Conservation (phyloP, 2,888 invertebrate species). For the Cryptocephalus moraei region DNA sequence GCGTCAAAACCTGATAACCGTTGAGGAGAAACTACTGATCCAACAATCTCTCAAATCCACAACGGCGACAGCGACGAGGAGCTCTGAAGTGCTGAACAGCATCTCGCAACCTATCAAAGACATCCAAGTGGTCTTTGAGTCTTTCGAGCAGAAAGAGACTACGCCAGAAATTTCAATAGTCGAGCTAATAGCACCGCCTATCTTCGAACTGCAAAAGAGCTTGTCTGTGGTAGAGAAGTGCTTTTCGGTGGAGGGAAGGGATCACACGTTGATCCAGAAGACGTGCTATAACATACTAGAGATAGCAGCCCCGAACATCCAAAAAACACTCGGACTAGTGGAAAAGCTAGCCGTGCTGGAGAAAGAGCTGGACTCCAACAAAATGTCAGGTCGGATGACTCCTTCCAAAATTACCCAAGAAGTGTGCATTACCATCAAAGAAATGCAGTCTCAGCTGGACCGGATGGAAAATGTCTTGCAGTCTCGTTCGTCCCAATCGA, state of each 20-base stretch:
- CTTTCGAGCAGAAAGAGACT: slow-evolving; percentile 40
- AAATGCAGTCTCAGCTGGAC: slow-evolving; percentile 45
- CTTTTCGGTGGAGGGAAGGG: slow-evolving; percentile 55
- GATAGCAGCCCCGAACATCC: slow-evolving; percentile 46
- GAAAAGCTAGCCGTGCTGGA: slow-evolving; percentile 42
- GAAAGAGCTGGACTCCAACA: slow-evolving; percentile 33
- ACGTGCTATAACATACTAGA: slow-evolving; percentile 58
- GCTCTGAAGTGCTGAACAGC: slow-evolving; percentile 54
- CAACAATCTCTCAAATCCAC: slow-evolving; percentile 59
- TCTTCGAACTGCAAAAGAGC: slow-evolving; percentile 54
- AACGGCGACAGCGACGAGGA: slow-evolving; percentile 54
- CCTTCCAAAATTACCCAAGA: slow-evolving; percentile 37
- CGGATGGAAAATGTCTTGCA: slow-evolving; percentile 23
- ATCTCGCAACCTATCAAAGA: slow-evolving; percentile 52
- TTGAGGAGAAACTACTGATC: slow-evolving; percentile 54
- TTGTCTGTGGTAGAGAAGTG: slow-evolving; percentile 59
- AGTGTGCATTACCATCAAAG: slow-evolving; percentile 47
- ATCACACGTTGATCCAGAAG: slow-evolving; percentile 55
- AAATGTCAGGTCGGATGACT: slow-evolving; percentile 31
- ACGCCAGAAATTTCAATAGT: slow-evolving; percentile 45
- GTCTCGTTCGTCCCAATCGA: slow-evolving; percentile 23
- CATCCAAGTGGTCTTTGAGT: slow-evolving; percentile 50
- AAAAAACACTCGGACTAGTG: slow-evolving; percentile 44
- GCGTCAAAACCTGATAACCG: slow-evolving; percentile 47
- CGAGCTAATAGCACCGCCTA: slow-evolving; percentile 45